Evolutionary conservation across 2,113 vertebrate genomes (phyloP), one percentile per base, ranked within the genome.

Genomic region (Poecile atricapillus): DNA sequence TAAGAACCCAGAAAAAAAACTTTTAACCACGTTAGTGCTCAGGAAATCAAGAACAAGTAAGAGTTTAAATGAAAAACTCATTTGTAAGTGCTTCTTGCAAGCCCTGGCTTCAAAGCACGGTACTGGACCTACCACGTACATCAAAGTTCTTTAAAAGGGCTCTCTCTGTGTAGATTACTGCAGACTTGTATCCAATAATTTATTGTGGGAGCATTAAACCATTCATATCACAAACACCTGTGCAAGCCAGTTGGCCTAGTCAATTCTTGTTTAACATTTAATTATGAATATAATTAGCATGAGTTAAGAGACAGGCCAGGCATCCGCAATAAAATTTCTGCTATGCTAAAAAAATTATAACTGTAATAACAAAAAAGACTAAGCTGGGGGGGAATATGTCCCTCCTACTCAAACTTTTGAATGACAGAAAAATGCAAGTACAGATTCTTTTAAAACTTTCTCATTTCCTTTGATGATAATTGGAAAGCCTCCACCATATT

Each of bases 231-330:
- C 95, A 97, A 97, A 98, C 97, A 98, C 98, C 98, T 98, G 98
- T 98, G 97, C 97, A 98, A 97, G 97, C 97, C 98, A 98, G 97
- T 98, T 98, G 97, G 97, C 97, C 96, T 96, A 98, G 97, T 98
- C 97, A 98, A 97, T 93, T 97, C 90, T 95, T 96, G 95, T 96
- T 96, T 97, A 97, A 94, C 97, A 97, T 98, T 98, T 98, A 98
- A 98, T 98, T 98, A 98, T 98, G 98, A 98, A 98, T 97, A 97
- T 98, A 97, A 98, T 98, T 98, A 98, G 94, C 97, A 98, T 98
- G 97, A 98, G 95, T 98, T 98, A 98, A 97, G 98, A 98, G 97
- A 97, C 97, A 98, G 89, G 90, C 97, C 92, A 98, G 97, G 96
- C 97, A 98, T 96, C 91, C 5, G 95, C 96, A 93, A 95, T 98